phyloP scores from a whole-genome alignment of 2,888 invertebrate species.

The Zeuzera pyrina region DNA sequence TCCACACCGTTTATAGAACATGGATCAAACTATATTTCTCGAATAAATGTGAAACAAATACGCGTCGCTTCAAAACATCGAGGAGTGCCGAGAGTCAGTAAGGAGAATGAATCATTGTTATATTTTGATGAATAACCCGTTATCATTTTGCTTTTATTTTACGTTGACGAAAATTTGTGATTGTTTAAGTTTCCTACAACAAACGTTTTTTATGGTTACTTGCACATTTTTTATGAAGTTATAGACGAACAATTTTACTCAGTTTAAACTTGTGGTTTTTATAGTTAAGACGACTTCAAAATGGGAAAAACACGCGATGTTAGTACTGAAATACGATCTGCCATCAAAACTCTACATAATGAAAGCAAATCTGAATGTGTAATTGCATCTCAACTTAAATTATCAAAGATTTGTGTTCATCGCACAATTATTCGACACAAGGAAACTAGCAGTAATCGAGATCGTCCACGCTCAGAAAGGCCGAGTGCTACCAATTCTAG shows the following conservation, averaged over 20 bases:
- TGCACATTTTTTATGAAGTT: neutral
- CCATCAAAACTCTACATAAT: neutral
- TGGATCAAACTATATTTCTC: too few species aligned
- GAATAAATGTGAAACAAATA: too few species aligned
- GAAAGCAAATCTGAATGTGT: slow-evolving; percentile 5
- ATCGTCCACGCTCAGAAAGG: slow-evolving; percentile 3
- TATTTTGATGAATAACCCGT: too few species aligned
- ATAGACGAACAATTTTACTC: neutral
- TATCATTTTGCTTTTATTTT: too few species aligned
- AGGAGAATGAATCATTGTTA: too few species aligned
- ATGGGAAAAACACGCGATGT: neutral
- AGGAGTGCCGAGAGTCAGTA: too few species aligned
- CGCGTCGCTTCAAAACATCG: too few species aligned
- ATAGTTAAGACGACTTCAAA: neutral
- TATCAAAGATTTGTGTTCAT: slow-evolving; percentile 3
- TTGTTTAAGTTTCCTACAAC: too few species aligned
- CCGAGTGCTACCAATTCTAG: slow-evolving; percentile 2
- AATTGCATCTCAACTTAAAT: slow-evolving; percentile 3
- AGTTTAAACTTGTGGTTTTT: neutral
- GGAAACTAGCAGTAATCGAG: slow-evolving; percentile 4
- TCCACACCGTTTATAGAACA: too few species aligned
- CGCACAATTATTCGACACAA: neutral
- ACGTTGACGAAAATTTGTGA: too few species aligned
- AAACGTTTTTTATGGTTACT: too few species aligned
- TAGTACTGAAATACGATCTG: neutral